Conservation (phyloP, 2,797 vertebrate species). For the Pangasius sanitwongsei region DNA sequence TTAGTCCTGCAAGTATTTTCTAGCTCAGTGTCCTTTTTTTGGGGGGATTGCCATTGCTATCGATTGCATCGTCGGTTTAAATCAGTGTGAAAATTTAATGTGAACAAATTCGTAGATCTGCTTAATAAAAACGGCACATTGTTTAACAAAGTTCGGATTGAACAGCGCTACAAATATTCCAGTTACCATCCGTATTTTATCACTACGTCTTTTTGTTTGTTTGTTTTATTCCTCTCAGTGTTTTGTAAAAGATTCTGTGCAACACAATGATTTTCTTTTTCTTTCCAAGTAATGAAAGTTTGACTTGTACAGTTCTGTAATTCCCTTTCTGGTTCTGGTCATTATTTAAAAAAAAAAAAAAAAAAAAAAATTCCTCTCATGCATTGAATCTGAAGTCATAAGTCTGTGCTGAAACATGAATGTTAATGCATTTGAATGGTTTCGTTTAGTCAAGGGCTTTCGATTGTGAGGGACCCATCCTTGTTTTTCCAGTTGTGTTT, state of each 20-base stretch:
- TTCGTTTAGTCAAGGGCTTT: conserved; percentile 78
- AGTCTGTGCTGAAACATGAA: conserved; percentile 83
- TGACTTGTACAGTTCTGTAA: conserved; percentile 76
- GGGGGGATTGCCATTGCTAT: conserved; percentile 20
- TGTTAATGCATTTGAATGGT: conserved; percentile 81
- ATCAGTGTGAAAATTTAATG: conserved; percentile 40
- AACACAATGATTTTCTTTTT: conserved; percentile 19
- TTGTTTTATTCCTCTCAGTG: conserved; percentile 44
- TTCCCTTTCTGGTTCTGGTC: conserved; percentile 62
- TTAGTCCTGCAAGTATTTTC: conserved; percentile 44
- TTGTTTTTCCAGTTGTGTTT: conserved; percentile 53
- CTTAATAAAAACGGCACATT: conserved; percentile 48
- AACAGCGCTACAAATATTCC: conserved; percentile 77
- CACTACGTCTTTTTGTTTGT: not conserved
- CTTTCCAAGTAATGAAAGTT: conserved; percentile 68
- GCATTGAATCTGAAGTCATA: conserved; percentile 75
- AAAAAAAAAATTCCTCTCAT: conserved; percentile 68
- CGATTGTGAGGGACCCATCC: conserved; percentile 73
- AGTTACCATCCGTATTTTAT: conserved; percentile 67
- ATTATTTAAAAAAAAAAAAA: conserved; percentile 67
- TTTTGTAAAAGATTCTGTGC: conserved; percentile 38
- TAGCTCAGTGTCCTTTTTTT: conserved; percentile 48
- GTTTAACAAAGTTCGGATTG: conserved; percentile 53
- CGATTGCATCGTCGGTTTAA: conserved; percentile 33
- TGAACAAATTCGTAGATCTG: conserved; percentile 55